Evolutionary conservation across 1,140 invertebrate genomes (phyloP), one percentile per base, ranked within the genome.

Genomic region (Cyphomyrmex costatus): DNA sequence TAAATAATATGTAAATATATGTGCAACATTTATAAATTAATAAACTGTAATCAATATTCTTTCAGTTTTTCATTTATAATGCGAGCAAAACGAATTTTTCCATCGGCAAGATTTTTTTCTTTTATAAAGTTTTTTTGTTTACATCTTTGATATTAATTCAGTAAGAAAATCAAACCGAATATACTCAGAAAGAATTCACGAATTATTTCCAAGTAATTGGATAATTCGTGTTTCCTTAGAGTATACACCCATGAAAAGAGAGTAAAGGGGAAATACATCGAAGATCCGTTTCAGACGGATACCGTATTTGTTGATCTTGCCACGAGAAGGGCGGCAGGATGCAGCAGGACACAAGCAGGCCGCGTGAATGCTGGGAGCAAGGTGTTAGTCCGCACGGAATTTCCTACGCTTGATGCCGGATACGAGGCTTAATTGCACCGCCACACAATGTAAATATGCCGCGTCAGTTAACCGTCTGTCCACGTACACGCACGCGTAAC

Each of bases 401-500:
- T 94, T 93, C 92, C 93, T 92, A 92, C 92, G 93, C 91, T 93
- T 92, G 90, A 93, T 92, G 92, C 90, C 90, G 92, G 91, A 93
- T 92, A 94, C 93, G 92, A 92, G 92, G 94, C 93, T 95, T 94
- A 94, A 95, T 94, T 95, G 93, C 93, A 92, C 91, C 93, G 90
- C 91, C 93, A 91, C 92, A 93, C 92, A 93, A 94, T 94, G 93
- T 94, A 94, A 94, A 95, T 94, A 94, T 94, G 92, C 92, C 92
- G 93, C 91, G 93, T 94, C 94, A 93, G 93, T 94, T 93, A 93
- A 93, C 91, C 92, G 90, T 88, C 71, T 79, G 70, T 78, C 61
- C 68, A 86, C 84, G 87, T 86, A 87, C 85, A 87, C 82, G 78
- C 73, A 73, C 76, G 56, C 63, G 66, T 78, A 33, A 33, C 60